Base-by-base conservation (phyloP, 2,888 invertebrate genomes). In the Congeria kusceri region DNA sequence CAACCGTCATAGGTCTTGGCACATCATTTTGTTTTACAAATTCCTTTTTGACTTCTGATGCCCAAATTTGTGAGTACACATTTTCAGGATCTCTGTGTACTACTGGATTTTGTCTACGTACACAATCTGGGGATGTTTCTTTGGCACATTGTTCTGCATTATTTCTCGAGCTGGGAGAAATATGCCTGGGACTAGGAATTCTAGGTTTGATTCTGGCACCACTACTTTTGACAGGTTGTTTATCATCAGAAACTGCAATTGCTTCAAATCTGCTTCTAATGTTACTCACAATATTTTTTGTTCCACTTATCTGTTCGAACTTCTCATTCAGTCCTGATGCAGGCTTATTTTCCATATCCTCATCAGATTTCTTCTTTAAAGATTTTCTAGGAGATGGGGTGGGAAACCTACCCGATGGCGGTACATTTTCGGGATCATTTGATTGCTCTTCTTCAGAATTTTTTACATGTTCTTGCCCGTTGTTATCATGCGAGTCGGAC, bases 1-100 rank as follows among this genome's bases (percentile, higher is more conserved):
- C 74, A 13, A 89, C 88, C 80, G 82, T 86, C 9, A 84, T 86
- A 64, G 80, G 73, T 71, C 75, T 75, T 20, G 65, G 70, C 11
- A 63, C 63, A 44, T 64, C 61, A 44, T 57, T 46, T 28, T 56
- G 49, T 2, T 47, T 39, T 20, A 44, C 20, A 27, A 15, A 23
- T 27, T 49, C 18, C 27, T 46, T 58, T 32, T 58, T 66, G 27
- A 46, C 58, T 13, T 49, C 46, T 18, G 49, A 44, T 11, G 67
- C 68, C 64, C 72, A 69, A 23, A 58, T 57, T 15, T 29, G 39
- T 46, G 72, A 63, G 59, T 68, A 72, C n/a, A 61, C 64, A 63
- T 63, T 49, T 18, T 57, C 53, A 23, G 59, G 59, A 46, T 29
- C 46, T n/a, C n/a, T 46, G 18, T 15, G 23, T 1, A 57, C 20